These are phyloP conservation scores for Catajapyx aquilonaris DNA, from an alignment of 1,140 invertebrate genomes.

Conservation along the genomic window DNA sequence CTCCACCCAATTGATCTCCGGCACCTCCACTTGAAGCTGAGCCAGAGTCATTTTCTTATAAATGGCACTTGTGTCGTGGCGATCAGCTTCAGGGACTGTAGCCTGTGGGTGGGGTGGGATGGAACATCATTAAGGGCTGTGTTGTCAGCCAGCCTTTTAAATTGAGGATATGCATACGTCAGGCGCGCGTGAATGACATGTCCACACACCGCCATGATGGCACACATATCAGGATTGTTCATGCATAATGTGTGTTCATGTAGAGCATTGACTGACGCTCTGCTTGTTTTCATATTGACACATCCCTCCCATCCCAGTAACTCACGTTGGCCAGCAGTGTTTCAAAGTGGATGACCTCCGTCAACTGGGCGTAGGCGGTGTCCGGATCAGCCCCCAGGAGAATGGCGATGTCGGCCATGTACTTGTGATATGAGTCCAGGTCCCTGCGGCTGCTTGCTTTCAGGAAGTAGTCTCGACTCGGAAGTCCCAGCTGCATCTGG, in stretches of 20 bases:
- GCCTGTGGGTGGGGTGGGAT: no score
- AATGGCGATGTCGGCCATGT: constrained; percentile 53
- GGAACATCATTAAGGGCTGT: no score
- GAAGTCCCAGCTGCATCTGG: constrained; percentile 55
- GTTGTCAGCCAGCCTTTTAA: no score
- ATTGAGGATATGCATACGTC: no score
- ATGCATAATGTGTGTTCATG: no score
- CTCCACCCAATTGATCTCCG: constrained; percentile 52
- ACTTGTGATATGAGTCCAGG: constrained; percentile 47
- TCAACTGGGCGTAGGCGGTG: constrained; percentile 37
- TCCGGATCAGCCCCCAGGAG: constrained; percentile 43
- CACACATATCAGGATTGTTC: no score
- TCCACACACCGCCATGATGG: no score
- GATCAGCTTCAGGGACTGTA: constrained; percentile 52
- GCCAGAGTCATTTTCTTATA: constrained; percentile 45
- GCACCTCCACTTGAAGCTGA: constrained; percentile 39
- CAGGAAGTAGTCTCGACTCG: constrained; percentile 60
- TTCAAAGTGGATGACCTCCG: constrained; percentile 49
- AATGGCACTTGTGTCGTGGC: constrained; percentile 57
- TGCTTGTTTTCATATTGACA: no score
- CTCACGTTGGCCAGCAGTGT: constrained; percentile 52
- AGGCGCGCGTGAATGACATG: no score
- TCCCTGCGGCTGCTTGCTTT: constrained; percentile 41
- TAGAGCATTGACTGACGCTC: no score
- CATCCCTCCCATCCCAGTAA: no score